Base-by-base conservation (phyloP, 2,797 vertebrate species). In the Chiloscyllium punctatum region DNA sequence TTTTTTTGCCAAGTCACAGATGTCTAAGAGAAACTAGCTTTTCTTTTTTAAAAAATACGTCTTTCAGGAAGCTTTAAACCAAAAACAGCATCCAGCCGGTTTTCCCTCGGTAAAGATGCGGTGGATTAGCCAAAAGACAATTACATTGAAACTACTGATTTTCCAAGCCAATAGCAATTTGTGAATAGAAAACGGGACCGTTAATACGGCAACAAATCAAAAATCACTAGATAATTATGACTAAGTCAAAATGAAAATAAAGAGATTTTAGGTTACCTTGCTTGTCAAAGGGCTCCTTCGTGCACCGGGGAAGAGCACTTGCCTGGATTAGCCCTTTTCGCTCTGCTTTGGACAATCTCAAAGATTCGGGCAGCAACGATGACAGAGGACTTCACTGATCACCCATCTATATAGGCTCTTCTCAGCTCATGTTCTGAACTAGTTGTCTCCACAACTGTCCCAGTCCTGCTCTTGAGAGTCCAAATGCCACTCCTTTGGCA, bases 401-500 rank as follows among this genome's bases (percentile, higher is more conserved):
- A n/a, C 87, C 82, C 42, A 30, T 33, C 33, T 90, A 53, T 62
- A 25, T 51, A 57, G 86, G 4, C 25, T 88, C 51, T 53, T 88
- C 42, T 87, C 48, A 57, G 87, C 87, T 90, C 87, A 90, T 90
- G 87, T 66, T 90, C 87, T 62, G 1, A 62, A 90, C 51, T 57
- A 88, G 86, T 57, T 88, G 86, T 16, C 53, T 90, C 87, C 87
- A 33, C 87, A 90, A 53, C 53, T 66, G 87, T 62, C 87, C 87
- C 57, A 57, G 13, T 27, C 53, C 53, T 27, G 51, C 53, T 30
- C 53, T 88, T 15, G 53, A 62, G 53, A 62, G 53, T 33, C 87
- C 87, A 90, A 90, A 57, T 62, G 53, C 87, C 62, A 33, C 87
- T 87, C 48, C 84, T 51, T 62, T 87, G 42, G 84, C 84, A 87